Evolutionary conservation across 2,113 vertebrate genomes (phyloP).

Genomic region (Tachysurus fulvidraco): DNA sequence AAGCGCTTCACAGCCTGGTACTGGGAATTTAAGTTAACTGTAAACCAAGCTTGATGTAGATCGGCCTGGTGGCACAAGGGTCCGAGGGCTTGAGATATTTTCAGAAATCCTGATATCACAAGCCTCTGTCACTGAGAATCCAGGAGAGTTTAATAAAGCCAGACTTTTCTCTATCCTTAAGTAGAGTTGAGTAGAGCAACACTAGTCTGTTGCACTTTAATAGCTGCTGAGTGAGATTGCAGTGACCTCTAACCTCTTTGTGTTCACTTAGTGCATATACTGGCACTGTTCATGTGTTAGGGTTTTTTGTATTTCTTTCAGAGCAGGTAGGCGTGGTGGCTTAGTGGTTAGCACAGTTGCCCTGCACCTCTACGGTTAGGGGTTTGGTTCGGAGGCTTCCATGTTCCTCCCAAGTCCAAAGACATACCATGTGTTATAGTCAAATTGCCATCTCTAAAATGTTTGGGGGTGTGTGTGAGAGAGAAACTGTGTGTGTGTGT

Average conservation of each 20-base stretch:
- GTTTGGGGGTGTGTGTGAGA: too few species aligned
- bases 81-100: not conserved
- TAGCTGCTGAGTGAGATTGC: not conserved
- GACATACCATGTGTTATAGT: too few species aligned
- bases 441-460: too few species aligned
- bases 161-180: not conserved
- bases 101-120: not conserved
- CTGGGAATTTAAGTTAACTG: not conserved
- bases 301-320: not conserved
- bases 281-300: not conserved
- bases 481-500: too few species aligned
- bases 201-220: not conserved
- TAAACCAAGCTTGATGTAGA: not conserved
- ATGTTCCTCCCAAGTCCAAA: too few species aligned
- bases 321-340: too few species aligned
- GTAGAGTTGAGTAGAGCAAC: not conserved
- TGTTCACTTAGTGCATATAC: not conserved
- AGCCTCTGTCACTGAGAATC: not conserved
- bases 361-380: too few species aligned
- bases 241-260: not conserved
- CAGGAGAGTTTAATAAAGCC: not conserved
- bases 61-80: not conserved
- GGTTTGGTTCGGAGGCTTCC: too few species aligned
- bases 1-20: not conserved
- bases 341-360: too few species aligned